phyloP scores from a whole-genome alignment of 2,113 vertebrate genomes.

The Ptyas mucosa region DNA sequence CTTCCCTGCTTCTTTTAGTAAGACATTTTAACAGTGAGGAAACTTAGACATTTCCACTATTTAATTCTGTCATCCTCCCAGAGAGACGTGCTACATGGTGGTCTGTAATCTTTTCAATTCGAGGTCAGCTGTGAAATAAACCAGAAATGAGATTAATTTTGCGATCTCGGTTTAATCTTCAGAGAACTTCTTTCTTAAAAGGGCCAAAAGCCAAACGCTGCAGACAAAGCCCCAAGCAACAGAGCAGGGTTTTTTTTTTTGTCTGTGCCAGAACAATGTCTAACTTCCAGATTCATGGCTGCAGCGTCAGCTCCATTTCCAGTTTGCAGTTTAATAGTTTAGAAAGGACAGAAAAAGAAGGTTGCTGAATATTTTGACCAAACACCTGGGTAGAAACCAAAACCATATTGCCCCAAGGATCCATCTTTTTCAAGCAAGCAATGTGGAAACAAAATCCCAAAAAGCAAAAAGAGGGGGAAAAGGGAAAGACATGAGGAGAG shows the following conservation, averaged over 20 bases:
- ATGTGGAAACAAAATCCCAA: neutral
- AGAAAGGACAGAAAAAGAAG: neutral
- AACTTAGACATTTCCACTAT: neutral
- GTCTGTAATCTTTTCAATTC: slow-evolving; percentile 9
- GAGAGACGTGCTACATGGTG: neutral
- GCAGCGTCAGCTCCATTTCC: neutral
- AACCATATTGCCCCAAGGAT: neutral
- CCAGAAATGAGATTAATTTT: slow-evolving; percentile 26
- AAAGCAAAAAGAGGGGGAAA: neutral
- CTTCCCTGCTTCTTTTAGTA: neutral
- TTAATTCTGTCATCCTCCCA: neutral
- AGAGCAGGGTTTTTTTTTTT: neutral
- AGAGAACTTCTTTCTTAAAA: slow-evolving; percentile 11
- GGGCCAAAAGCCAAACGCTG: slow-evolving; percentile 11
- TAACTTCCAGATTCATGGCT: neutral
- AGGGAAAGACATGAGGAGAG: neutral
- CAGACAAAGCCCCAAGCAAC: slow-evolving; percentile 21
- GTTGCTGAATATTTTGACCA: neutral
- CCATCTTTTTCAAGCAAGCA: neutral
- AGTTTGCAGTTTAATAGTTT: neutral
- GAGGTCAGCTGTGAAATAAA: slow-evolving; percentile 24
- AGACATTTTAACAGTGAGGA: neutral
- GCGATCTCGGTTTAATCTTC: slow-evolving; percentile 23
- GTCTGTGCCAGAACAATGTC: slow-evolving; percentile 1
- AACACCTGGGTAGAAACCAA: neutral